Conservation (phyloP, 2,113 vertebrate genomes). For the Rhizomys pruinosus region DNA sequence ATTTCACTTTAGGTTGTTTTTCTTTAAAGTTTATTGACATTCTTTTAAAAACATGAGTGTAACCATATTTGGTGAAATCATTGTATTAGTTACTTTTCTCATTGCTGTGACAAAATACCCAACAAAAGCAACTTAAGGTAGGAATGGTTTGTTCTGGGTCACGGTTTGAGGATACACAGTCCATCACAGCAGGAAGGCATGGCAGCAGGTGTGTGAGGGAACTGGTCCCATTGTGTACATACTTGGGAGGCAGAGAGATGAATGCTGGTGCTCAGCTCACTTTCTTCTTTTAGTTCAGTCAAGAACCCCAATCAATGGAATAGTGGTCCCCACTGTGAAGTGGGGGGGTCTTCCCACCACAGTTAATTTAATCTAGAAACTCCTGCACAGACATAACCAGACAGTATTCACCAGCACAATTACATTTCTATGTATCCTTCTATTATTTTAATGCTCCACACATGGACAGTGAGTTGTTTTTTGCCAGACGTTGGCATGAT, state of each 20-base stretch:
- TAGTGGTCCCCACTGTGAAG: background rate
- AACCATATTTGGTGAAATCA: background rate
- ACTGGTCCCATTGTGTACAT: too few relatives aligned
- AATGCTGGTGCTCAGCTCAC: background rate
- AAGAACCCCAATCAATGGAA: background rate
- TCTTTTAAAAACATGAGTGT: background rate
- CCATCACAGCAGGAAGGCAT: background rate
- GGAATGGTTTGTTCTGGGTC: background rate
- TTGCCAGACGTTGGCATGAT: background rate
- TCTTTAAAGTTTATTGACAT: background rate
- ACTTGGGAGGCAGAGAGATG: background rate
- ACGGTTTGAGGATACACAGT: background rate
- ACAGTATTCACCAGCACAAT: background rate
- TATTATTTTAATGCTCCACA: background rate
- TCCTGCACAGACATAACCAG: too few relatives aligned
- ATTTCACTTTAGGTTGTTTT: background rate
- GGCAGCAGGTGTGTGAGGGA: background rate
- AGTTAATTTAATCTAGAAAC: too few relatives aligned
- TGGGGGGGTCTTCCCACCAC: background rate
- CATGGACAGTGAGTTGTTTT: background rate
- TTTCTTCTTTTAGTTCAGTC: background rate
- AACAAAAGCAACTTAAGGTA: too few relatives aligned
- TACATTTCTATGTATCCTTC: background rate
- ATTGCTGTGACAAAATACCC: background rate
- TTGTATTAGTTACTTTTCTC: background rate